These are phyloP conservation scores for Arnoldichthys spilopterus DNA, from an alignment of 2,797 vertebrate genomes.

Conservation along the genomic window DNA sequence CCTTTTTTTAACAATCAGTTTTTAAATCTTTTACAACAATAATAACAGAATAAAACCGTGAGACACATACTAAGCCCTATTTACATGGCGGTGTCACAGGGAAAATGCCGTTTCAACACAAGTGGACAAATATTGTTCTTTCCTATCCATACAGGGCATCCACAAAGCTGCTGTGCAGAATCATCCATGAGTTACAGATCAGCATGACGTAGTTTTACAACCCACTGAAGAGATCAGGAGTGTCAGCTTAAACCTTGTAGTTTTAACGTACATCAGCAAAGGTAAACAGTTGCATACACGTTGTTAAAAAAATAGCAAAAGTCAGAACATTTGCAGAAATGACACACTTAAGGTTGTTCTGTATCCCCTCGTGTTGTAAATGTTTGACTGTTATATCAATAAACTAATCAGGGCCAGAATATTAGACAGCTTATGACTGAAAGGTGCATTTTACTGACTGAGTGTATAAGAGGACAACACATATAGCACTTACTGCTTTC, in stretches of 20 bases:
- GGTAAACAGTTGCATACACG: too few species aligned
- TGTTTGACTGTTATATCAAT: constrained; percentile 1
- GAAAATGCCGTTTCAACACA: background rate
- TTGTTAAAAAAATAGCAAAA: background rate
- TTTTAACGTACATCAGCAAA: too few species aligned
- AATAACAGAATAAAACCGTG: too few species aligned
- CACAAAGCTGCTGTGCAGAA: background rate
- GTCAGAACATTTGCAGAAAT: background rate
- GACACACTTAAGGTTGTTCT: background rate
- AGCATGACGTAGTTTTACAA: background rate
- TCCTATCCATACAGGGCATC: background rate
- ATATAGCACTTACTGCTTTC: constrained; percentile 4
- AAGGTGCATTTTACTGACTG: background rate
- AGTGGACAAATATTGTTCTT: background rate
- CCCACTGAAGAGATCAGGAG: background rate
- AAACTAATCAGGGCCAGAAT: background rate
- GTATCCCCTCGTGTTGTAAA: background rate
- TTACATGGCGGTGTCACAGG: too few species aligned
- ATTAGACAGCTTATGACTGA: background rate
- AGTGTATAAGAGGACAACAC: background rate
- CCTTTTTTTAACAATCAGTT: too few species aligned
- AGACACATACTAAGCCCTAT: too few species aligned
- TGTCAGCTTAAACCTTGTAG: background rate
- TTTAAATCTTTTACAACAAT: too few species aligned
- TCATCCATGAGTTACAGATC: background rate